Conservation (phyloP, 2,797 vertebrate species). For the Zenarchopterus dispar region DNA sequence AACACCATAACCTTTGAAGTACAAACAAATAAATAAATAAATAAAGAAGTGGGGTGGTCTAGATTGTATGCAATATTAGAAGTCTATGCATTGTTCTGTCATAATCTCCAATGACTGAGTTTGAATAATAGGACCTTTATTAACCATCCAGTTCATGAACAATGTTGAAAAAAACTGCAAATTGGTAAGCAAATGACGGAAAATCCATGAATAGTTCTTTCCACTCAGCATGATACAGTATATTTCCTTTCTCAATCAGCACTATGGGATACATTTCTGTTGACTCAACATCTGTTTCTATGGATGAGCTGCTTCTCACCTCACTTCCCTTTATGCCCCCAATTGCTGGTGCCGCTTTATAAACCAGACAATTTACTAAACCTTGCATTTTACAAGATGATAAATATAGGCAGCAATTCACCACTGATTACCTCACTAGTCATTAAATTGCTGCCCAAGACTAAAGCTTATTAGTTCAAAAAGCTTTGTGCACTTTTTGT, state of each 20-base stretch:
- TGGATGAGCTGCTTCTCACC: slow-evolving; percentile 56
- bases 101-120: too few species aligned
- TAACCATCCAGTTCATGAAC: too few species aligned
- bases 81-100: too few species aligned
- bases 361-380: slow-evolving; percentile 9
- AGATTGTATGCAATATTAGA: too few species aligned
- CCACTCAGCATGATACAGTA: slow-evolving; percentile 5
- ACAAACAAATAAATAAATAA: too few species aligned
- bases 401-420: background rate
- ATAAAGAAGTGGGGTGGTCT: too few species aligned
- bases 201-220: slow-evolving; percentile 4
- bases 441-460: slow-evolving; percentile 5
- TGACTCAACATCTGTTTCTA: slow-evolving; percentile 54
- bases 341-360: slow-evolving; percentile 21
- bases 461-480: background rate
- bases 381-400: background rate
- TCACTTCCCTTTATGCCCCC: slow-evolving; percentile 19
- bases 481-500: background rate
- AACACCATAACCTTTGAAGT: too few species aligned
- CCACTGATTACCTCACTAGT: background rate
- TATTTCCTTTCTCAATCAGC: slow-evolving; percentile 44
- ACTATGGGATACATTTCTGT: slow-evolving; percentile 59
- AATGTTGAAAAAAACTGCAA: background rate
- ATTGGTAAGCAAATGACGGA: background rate
- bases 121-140: too few species aligned